A percentile compares a stretch with the other conserved stretches of the same genome.
Evolutionary conservation across 2,797 vertebrate genomes (phyloP).

Genomic region (Heterohyrax brucei): DNA sequence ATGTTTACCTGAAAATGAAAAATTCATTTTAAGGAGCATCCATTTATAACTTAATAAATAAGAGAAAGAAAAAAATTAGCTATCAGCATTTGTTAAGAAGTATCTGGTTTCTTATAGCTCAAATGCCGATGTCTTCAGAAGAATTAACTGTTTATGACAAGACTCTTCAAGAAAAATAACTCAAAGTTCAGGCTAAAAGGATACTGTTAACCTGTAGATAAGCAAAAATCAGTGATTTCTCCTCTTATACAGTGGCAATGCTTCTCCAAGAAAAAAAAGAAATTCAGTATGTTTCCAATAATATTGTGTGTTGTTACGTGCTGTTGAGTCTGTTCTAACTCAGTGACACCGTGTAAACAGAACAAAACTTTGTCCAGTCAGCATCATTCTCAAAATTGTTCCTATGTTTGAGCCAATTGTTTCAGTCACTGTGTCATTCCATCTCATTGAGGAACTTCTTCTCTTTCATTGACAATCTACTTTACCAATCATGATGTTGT

Average conservation of each 20-base stretch:
- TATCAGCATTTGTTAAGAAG: not conserved
- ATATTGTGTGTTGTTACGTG: not conserved
- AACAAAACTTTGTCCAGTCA: too few species aligned
- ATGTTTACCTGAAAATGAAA: not conserved
- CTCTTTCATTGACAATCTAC: too few species aligned
- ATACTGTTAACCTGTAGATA: slow-evolving; percentile 23
- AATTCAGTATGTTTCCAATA: slow-evolving; percentile 64
- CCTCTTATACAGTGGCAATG: not conserved
- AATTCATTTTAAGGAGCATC: slow-evolving; percentile 33
- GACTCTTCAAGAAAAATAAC: slow-evolving; percentile 9
- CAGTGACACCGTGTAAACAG: too few species aligned
- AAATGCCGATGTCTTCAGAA: slow-evolving; percentile 43
- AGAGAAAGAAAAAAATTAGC: slow-evolving; percentile 29
- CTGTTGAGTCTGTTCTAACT: too few species aligned
- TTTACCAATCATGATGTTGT: too few species aligned
- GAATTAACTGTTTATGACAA: slow-evolving; percentile 61
- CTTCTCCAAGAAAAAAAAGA: slow-evolving; percentile 35
- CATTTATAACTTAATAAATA: slow-evolving; percentile 37
- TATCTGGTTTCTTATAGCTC: slow-evolving; percentile 51
- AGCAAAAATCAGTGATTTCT: slow-evolving; percentile 52
- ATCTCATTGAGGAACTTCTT: too few species aligned
- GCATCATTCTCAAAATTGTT: too few species aligned
- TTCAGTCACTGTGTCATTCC: too few species aligned
- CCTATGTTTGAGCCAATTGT: too few species aligned
- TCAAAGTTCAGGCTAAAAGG: slow-evolving; percentile 54